Percentiles rank a stretch among this genome's conserved stretches.
Conservation (phyloP, 1,140 invertebrate species). For the Lysiphlebus fabarum region DNA sequence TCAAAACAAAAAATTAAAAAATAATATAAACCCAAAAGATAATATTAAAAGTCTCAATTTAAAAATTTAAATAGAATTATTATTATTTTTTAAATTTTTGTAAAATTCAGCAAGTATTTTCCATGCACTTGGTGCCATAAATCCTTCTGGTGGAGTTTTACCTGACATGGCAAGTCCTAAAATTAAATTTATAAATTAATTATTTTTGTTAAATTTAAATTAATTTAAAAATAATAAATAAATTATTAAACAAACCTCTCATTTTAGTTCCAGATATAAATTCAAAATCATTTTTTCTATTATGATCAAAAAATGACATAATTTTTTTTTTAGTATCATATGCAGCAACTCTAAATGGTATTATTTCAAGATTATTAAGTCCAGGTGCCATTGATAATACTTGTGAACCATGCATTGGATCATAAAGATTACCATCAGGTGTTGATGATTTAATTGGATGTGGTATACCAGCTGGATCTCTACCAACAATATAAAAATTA, state of each 20-base stretch:
- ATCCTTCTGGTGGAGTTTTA: constrained; percentile 86
- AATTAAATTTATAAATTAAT: constrained; percentile 23
- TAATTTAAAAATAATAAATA: no score
- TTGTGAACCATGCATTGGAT: constrained; percentile 87
- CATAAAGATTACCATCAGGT: constrained; percentile 85
- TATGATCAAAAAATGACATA: constrained; percentile 94
- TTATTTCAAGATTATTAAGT: constrained; percentile 85
- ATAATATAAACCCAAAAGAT: no score
- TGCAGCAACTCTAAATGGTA: constrained; percentile 96
- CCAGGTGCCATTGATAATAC: constrained; percentile 92
- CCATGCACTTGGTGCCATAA: constrained; percentile 96
- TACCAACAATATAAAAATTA: constrained; percentile 97
- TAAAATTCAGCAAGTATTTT: constrained; percentile 87
- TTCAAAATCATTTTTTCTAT: constrained; percentile 85
- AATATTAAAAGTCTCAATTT: no score
- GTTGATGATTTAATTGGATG: constrained; percentile 75
- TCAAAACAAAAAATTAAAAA: no score
- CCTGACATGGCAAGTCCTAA: constrained; percentile 77
- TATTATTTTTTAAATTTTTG: constrained; percentile 47
- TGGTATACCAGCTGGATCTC: constrained; percentile 96
- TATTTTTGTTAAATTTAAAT: no score
- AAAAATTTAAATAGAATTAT: no score
- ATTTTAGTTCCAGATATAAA: constrained; percentile 99
- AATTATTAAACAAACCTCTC: constrained; percentile 61
- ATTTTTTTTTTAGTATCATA: constrained; percentile 81